Evolutionary conservation across 2,888 invertebrate species (phyloP).

Genomic region (Ernsta delagoae): DNA sequence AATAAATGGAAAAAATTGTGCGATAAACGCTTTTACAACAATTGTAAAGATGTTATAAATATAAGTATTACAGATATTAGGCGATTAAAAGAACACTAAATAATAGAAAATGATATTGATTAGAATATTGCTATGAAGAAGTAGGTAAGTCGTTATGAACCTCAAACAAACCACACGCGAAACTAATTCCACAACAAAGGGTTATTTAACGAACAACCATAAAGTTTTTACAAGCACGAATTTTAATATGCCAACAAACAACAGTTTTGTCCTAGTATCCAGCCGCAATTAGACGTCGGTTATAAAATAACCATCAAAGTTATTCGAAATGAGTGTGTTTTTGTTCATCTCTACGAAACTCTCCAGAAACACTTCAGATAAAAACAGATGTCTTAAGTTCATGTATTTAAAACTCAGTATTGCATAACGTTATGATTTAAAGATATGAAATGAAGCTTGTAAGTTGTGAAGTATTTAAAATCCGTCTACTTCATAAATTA

Average conservation of each 20-base stretch:
- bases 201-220: slow-evolving; percentile 62
- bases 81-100: too few species aligned
- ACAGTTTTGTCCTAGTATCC: slow-evolving; percentile 65
- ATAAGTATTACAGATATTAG: too few species aligned
- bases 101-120: background rate
- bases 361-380: slow-evolving; percentile 17
- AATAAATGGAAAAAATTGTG: too few species aligned
- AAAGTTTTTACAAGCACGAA: slow-evolving; percentile 66
- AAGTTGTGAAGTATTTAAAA: slow-evolving; percentile 48
- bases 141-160: slow-evolving; percentile 20
- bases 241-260: slow-evolving; percentile 67
- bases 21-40: too few species aligned
- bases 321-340: slow-evolving; percentile 65
- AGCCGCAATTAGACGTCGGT: slow-evolving; percentile 75
- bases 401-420: slow-evolving; percentile 46
- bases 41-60: too few species aligned
- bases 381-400: slow-evolving; percentile 36
- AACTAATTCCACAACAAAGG: slow-evolving; percentile 68
- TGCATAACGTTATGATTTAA: slow-evolving; percentile 33
- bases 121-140: background rate
- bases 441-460: slow-evolving; percentile 42
- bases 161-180: slow-evolving; percentile 42
- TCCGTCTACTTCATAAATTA: slow-evolving; percentile 74
- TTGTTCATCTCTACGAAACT: slow-evolving; percentile 53
- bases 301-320: slow-evolving; percentile 82